Evolutionary conservation across 2,113 vertebrate species (phyloP).

Genomic region (Aegithalos caudatus): DNA sequence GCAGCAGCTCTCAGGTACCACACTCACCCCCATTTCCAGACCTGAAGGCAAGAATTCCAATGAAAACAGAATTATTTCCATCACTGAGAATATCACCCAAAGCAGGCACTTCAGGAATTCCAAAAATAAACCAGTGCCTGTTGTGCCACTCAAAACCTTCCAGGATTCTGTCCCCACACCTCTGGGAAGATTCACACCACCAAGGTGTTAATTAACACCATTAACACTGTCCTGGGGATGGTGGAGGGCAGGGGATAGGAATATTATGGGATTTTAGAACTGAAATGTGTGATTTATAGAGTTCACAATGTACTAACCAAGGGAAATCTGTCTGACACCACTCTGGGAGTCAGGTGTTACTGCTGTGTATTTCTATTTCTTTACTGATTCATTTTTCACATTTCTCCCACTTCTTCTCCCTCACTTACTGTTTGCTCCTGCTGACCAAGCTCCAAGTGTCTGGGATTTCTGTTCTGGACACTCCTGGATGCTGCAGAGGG

Average conservation of each 20-base stretch:
- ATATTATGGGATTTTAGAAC: background rate
- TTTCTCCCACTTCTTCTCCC: background rate
- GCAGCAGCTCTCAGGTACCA: background rate
- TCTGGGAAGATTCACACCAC: background rate
- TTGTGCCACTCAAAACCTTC: background rate
- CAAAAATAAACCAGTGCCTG: background rate
- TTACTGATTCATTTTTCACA: accelerated
- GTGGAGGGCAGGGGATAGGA: accelerated
- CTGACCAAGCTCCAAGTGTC: background rate
- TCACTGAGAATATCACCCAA: background rate
- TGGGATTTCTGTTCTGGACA: background rate
- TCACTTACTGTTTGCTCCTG: background rate
- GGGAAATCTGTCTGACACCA: background rate
- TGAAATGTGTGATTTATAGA: background rate
- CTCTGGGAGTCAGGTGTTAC: background rate
- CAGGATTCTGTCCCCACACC: background rate
- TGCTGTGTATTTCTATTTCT: background rate
- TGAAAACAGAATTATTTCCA: background rate
- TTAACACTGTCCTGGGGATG: no score
- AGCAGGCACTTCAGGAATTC: background rate
- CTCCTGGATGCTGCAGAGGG: background rate
- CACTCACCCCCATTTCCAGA: background rate
- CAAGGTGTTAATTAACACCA: background rate
- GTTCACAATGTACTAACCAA: accelerated
- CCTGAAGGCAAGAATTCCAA: background rate